Evolutionary conservation across 2,797 vertebrate genomes (phyloP).

Genomic region (Labroides dimidiatus): DNA sequence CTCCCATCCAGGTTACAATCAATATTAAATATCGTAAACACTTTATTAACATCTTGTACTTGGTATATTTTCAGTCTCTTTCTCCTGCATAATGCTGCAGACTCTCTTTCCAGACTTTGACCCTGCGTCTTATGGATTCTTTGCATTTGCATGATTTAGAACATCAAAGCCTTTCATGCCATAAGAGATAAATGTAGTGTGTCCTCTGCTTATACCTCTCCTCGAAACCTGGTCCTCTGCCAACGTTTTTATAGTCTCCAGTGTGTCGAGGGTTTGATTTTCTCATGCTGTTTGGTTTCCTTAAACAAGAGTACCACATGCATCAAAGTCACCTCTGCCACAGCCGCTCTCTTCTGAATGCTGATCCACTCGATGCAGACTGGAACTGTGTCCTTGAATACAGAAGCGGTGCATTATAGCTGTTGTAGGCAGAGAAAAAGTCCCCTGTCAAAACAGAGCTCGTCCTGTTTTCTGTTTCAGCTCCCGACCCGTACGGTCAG

Average conservation of each 20-base stretch:
- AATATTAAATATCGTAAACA: conserved; percentile 14
- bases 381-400: conserved; percentile 74
- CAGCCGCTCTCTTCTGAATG: conserved; percentile 69
- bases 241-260: conserved; percentile 61
- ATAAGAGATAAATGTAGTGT: conserved; percentile 54
- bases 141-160: conserved; percentile 51
- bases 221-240: conserved; percentile 56
- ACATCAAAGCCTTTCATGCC: conserved; percentile 52
- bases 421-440: conserved; percentile 52
- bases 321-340: conserved; percentile 79
- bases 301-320: conserved; percentile 73
- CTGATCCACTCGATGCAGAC: conserved; percentile 69
- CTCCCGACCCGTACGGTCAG: conserved; percentile 37
- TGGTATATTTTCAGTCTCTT: conserved; percentile 21
- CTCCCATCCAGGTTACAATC: conserved; percentile 13
- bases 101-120: conserved; percentile 25
- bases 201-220: conserved; percentile 51
- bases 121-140: conserved; percentile 38
- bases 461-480: conserved; percentile 27
- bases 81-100: too few species aligned
- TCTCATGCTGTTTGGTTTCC: conserved; percentile 62
- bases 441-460: conserved; percentile 53
- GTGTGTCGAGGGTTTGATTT: conserved; percentile 69
- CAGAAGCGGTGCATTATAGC: conserved; percentile 63
- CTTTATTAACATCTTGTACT: conserved; percentile 26